Evolutionary conservation across 2,888 invertebrate species (phyloP).

Genomic region (Gymnoscelis rufifasciata): DNA sequence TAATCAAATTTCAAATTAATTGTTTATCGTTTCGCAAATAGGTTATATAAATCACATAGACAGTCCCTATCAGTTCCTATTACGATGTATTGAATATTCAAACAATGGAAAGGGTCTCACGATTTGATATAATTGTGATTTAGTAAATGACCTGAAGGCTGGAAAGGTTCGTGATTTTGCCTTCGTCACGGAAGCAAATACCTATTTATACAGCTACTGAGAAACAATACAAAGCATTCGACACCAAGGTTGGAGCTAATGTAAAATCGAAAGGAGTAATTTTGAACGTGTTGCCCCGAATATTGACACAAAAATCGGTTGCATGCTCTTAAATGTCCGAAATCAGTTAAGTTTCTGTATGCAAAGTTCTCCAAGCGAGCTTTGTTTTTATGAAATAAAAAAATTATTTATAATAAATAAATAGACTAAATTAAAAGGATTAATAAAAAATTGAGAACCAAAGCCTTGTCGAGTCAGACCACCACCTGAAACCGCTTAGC

Average conservation of each 20-base stretch:
- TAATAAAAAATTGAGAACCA: no score
- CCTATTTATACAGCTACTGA: constrained; percentile 37
- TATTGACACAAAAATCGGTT: constrained; percentile 2
- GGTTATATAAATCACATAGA: not conserved
- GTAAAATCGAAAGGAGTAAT: constrained; percentile 49
- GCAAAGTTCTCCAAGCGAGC: no score
- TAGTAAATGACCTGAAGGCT: constrained; percentile 30
- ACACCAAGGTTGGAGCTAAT: constrained; percentile 43
- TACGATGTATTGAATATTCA: constrained; percentile 32
- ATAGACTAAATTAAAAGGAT: no score
- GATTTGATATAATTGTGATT: constrained; percentile 34
- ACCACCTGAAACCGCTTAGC: no score
- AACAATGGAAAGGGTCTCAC: constrained; percentile 43
- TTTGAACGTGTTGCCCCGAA: constrained; percentile 16
- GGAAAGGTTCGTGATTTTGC: constrained; percentile 35
- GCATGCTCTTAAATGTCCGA: not conserved
- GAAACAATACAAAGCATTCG: constrained; percentile 23
- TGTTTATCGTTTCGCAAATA: no score
- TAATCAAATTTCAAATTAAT: no score
- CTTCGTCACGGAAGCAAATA: constrained; percentile 55
- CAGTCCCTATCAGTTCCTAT: constrained; percentile 10
- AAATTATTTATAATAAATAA: no score
- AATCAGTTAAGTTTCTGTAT: no score
- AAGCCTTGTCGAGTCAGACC: no score
- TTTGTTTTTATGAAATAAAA: no score